Percentiles rank a stretch among this genome's conserved stretches.
phyloP scores from a whole-genome alignment of 2,113 vertebrate genomes.

The Saccopteryx leptura region DNA sequence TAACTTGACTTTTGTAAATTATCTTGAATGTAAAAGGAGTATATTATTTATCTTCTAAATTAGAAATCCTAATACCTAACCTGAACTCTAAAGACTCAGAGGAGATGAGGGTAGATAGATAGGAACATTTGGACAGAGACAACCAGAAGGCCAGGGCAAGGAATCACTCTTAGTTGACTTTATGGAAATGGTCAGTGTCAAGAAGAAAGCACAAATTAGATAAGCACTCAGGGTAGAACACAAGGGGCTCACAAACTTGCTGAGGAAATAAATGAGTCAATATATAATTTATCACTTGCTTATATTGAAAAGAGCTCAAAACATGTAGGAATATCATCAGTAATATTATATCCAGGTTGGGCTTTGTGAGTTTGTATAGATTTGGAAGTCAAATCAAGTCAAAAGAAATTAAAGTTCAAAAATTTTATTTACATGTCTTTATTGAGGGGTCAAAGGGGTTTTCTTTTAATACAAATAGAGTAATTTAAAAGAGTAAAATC shows the following conservation, averaged over 20 bases:
- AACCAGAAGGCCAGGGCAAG: not conserved
- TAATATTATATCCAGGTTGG: not conserved
- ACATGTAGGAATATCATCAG: not conserved
- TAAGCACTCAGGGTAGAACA: not conserved
- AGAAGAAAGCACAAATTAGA: not conserved
- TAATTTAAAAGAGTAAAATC: not conserved
- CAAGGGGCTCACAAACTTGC: not conserved
- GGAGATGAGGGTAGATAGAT: not conserved
- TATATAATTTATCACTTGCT: not conserved
- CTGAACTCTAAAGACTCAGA: not conserved
- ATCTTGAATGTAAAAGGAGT: not conserved
- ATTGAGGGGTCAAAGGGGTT: not conserved
- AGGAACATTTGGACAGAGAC: not conserved
- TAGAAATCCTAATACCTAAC: not conserved
- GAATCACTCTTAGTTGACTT: not conserved
- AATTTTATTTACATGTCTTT: not conserved
- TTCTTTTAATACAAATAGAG: constrained; percentile 16
- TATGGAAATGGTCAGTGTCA: not conserved
- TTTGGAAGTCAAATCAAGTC: not conserved
- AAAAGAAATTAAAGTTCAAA: not conserved
- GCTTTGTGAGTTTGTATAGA: not conserved
- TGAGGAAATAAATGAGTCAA: not conserved
- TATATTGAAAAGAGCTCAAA: not conserved
- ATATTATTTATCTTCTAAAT: not conserved
- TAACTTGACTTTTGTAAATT: not conserved